Evolutionary conservation across 1,140 invertebrate genomes (phyloP), one percentile per base, ranked within the genome.

Genomic region (Streblospio benedicti): DNA sequence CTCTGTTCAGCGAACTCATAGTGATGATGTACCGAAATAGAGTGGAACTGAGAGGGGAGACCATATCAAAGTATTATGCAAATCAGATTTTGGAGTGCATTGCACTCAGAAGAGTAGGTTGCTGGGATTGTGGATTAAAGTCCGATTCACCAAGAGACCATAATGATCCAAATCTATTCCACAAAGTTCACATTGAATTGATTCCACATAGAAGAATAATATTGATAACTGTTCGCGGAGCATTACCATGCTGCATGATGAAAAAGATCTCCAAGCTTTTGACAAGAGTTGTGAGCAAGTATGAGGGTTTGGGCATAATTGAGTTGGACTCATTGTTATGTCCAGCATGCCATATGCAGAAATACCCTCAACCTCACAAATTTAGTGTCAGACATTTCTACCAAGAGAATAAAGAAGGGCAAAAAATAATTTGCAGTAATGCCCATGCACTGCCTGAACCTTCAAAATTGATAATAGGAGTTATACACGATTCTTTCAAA

Each of bases 181-280:
- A 62, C 52, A 32, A 47, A 2, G 55, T 59, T 6, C 56, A 35
- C 55, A 38, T 58, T 49, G 55, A 62, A 33, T 20, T 62, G 16
- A 20, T 62, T 16, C 60, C 60, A 23, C 56, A 62, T 38, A n/a
- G 28, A 28, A 23, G 55, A n/a, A 52, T 25, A 12, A 33, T 62
- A 18, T 23, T 33, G 31, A 49, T 62, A 14, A 59, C 44, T 4
- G 45, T 50, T n/a, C 43, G 60, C n/a, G 60, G 60, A 31, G 38
- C 60, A 5, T n/a, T 28, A 30, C 55, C 60, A 23, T 62, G 60
- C 49, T 62, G 60, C 49, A 28, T 62, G 55, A 31, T 62, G 23
- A 30, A 38, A 45, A 44, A 62, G 33, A 28, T 62, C 6, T 18
- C 4, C 4, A 3, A 30, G n/a, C 28, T 59, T 18, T 18, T 62